A percentile compares a stretch with the other conserved stretches of the same genome.
These are phyloP conservation scores for Artemia sp. DNA, from an alignment of 2,888 invertebrate genomes.

Conservation along the genomic window DNA sequence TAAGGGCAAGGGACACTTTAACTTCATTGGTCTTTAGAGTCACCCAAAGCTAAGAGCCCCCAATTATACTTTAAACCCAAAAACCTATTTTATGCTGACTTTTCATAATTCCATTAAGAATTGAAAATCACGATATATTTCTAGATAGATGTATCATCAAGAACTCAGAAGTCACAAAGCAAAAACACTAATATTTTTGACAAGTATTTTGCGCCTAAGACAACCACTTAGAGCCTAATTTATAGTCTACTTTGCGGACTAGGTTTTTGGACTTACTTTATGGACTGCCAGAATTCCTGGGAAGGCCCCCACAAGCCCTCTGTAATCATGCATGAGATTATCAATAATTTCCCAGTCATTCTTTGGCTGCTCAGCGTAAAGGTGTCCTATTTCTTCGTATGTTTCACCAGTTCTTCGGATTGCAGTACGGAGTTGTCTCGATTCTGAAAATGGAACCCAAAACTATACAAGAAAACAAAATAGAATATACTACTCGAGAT, in stretches of 20 bases:
- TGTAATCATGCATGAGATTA: constrained; percentile 82
- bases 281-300: constrained; percentile 79
- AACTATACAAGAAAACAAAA: too few species aligned
- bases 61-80: too few species aligned
- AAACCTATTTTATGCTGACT: too few species aligned
- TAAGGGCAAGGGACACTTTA: too few species aligned
- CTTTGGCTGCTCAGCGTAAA: constrained; percentile 78
- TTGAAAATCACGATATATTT: too few species aligned
- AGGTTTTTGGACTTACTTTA: constrained; percentile 41
- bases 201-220: background rate
- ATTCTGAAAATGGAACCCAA: background rate
- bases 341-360: constrained; percentile 75
- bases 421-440: constrained; percentile 47
- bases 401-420: constrained; percentile 70
- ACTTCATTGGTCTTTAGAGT: too few species aligned
- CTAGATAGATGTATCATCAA: too few species aligned
- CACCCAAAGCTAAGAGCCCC: too few species aligned
- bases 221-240: background rate
- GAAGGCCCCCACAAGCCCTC: constrained; percentile 72
- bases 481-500: too few species aligned
- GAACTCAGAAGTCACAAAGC: background rate
- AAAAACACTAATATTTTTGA: background rate
- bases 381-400: constrained; percentile 69
- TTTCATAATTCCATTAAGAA: too few species aligned
- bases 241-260: background rate